Conservation (phyloP, 2,888 invertebrate species). For the Thera obeliscata region DNA sequence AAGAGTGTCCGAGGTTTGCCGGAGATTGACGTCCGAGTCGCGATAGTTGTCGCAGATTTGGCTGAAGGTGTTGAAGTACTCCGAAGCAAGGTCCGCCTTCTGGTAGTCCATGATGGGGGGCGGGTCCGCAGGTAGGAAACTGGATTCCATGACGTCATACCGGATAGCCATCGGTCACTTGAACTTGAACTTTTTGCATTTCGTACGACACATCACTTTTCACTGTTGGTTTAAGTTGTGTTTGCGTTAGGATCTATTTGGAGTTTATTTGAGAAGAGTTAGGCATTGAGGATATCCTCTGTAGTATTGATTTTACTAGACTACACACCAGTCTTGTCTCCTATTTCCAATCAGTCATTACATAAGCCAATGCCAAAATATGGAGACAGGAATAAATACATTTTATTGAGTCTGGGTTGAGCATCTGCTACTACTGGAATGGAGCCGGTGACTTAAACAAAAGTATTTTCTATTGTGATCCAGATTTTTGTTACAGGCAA, state of each 20-base stretch:
- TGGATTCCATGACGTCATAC: slow-evolving; percentile 75
- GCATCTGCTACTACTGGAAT: too few relatives aligned
- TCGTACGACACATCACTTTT: slow-evolving; percentile 63
- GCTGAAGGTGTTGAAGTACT: slow-evolving; percentile 79
- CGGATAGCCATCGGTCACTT: slow-evolving; percentile 70
- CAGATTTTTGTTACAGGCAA: too few relatives aligned
- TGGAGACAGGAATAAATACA: too few relatives aligned
- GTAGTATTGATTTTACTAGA: too few relatives aligned
- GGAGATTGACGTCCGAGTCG: slow-evolving; percentile 66
- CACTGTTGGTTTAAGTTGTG: slow-evolving; percentile 24
- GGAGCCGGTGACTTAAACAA: too few relatives aligned
- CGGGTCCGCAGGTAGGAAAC: slow-evolving; percentile 83
- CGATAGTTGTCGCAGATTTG: slow-evolving; percentile 78
- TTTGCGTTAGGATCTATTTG: slow-evolving; percentile 31
- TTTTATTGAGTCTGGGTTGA: too few relatives aligned
- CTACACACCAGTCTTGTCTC: too few relatives aligned
- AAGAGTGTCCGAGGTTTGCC: slow-evolving; percentile 73
- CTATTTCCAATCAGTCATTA: too few relatives aligned
- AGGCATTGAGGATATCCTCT: too few relatives aligned
- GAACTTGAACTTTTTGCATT: slow-evolving; percentile 71
- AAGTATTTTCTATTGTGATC: too few relatives aligned
- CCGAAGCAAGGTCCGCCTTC: slow-evolving; percentile 69
- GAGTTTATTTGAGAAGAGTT: neutral
- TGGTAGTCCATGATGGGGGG: slow-evolving; percentile 80
- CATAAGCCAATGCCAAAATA: too few relatives aligned